Base-by-base conservation (phyloP, 2,888 invertebrate species). In the Dynastes grantii region DNA sequence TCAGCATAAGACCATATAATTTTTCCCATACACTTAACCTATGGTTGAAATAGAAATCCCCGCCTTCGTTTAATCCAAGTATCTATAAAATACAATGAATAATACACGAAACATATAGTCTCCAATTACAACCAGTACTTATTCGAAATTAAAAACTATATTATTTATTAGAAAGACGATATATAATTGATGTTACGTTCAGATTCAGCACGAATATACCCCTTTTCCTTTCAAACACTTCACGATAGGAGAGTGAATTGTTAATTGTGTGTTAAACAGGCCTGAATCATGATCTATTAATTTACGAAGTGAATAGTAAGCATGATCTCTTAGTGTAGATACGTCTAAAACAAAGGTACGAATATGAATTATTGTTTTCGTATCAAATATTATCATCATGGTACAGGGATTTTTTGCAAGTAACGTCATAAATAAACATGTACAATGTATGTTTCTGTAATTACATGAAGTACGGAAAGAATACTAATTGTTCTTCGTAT, bases 191-290 rank as follows among this genome's bases (percentile, higher is more conserved):
- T 73, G 58, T 22, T 73, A 73, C 73, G 32, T 75, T 73, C 73
- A 49, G 61, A 32, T 75, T 61, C 13, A 75, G 45, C 27, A 45
- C 32, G 22, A 61, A 75, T 37, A 61, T 61, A 61, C 61, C 40
- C 58, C 58, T 61, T 61, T 75, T 75, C 73, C 73, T 75, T 75
- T 13, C 61, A 29, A 49, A 45, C 27, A 45, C 22, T 75, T 75
- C 73, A 75, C 61, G 63, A 75, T 61, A 63, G 61, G 61, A 61
- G 63, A 75, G 61, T 75, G 73, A 75, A 75, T 75, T 75, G 73
- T 75, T 75, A 75, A 61, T 73, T 75, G 73, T 75, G 61, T 75
- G 73, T 75, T 75, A 75, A 75, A 75, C 63, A 75, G 73, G 61
- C 16, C 55, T 71, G 71, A 71, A 71, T 71, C 45, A 73, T 61